Evolutionary conservation across 2,888 invertebrate genomes (phyloP).

Genomic region (Adineta ricciae): DNA sequence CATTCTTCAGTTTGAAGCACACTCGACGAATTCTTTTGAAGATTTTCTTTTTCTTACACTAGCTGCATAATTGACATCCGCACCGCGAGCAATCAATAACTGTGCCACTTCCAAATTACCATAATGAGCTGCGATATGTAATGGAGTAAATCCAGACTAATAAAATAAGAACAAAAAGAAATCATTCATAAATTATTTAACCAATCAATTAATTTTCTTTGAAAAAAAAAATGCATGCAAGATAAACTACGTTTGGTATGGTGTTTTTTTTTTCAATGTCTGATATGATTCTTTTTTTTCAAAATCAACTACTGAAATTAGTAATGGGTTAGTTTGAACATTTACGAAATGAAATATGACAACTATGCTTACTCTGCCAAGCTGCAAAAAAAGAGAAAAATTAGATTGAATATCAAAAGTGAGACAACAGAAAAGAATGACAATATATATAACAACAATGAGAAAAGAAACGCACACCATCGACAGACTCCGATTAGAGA

Average conservation of each 20-base stretch:
- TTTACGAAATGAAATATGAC: not conserved
- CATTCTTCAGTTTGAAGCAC: not conserved
- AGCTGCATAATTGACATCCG: slow-evolving; percentile 93
- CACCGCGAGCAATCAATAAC: slow-evolving; percentile 83
- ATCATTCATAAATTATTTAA: too few relatives aligned
- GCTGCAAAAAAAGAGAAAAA: slow-evolving; percentile 3
- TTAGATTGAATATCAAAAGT: not conserved
- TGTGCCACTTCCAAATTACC: slow-evolving; percentile 92
- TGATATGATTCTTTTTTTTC: not conserved
- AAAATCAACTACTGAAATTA: not conserved
- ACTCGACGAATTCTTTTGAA: not conserved
- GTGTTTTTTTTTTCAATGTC: not conserved
- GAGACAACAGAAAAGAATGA: not conserved
- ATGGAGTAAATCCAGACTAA: slow-evolving; percentile 85
- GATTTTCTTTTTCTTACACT: slow-evolving; percentile 56
- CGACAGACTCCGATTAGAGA: slow-evolving; percentile 34
- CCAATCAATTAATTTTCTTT: not conserved
- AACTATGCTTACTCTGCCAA: slow-evolving; percentile 4
- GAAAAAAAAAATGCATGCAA: not conserved
- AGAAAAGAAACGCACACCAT: not conserved
- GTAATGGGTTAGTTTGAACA: not conserved
- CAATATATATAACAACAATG: not conserved
- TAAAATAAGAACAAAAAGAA: slow-evolving; percentile 35
- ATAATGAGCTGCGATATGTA: slow-evolving; percentile 97
- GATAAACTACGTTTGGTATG: not conserved